A percentile compares a stretch with the other conserved stretches of the same genome.
Conservation (phyloP, 1,140 invertebrate species). For the Listronotus oregonensis region DNA sequence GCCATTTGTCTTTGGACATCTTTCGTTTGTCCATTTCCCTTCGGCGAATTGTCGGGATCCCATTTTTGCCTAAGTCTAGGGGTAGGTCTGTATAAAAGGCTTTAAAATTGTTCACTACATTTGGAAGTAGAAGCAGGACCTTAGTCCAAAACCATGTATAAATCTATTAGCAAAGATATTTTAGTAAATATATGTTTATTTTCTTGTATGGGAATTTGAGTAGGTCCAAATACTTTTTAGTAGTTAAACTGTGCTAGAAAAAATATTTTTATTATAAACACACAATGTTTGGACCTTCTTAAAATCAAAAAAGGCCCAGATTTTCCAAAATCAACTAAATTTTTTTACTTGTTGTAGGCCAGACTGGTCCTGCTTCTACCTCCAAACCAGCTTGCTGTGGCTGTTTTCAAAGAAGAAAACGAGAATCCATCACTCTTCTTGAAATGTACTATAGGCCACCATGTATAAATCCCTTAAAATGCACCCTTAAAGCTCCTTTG, state of each 20-base stretch:
- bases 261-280: background rate
- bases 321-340: conserved; percentile 4
- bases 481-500: conserved; percentile 49
- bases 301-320: conserved; percentile 5
- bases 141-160: background rate
- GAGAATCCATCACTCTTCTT: conserved; percentile 51
- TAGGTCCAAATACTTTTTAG: background rate
- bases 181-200: conserved; percentile 4
- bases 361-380: conserved; percentile 55
- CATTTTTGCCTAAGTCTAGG: too few species aligned
- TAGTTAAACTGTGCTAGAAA: background rate
- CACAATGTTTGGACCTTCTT: conserved; percentile 12
- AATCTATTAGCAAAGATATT: background rate
- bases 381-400: conserved; percentile 52
- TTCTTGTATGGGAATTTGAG: background rate
- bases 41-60: too few species aligned
- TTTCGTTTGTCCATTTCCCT: too few species aligned
- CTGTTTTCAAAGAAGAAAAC: conserved; percentile 51
- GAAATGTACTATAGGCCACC: conserved; percentile 49
- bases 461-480: conserved; percentile 45
- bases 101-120: conserved; percentile 7
- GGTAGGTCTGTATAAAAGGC: background rate
- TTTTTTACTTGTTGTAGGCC: conserved; percentile 51
- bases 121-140: conserved; percentile 24
- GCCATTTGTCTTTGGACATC: too few species aligned